Conservation (phyloP, 2,888 invertebrate species). For the Megaustenia siamemsis region DNA sequence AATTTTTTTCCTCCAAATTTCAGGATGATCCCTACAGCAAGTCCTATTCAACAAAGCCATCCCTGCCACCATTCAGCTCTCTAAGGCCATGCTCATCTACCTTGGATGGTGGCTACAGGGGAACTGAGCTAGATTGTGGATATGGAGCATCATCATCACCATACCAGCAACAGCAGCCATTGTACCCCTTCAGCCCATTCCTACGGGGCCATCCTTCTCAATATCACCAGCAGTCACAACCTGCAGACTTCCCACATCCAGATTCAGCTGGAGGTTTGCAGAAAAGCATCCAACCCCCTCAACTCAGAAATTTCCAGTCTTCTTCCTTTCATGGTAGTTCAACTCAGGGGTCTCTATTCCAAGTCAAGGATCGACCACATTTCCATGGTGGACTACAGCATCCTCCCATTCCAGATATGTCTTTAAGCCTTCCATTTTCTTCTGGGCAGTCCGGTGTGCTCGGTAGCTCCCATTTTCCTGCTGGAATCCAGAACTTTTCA, state of each 20-base stretch:
- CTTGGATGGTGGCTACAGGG: background rate
- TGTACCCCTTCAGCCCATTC: background rate
- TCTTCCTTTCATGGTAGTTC: background rate
- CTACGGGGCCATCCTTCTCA: background rate
- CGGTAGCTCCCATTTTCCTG: background rate
- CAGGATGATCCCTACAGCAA: conserved; percentile 42
- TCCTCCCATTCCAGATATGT: conserved; percentile 29
- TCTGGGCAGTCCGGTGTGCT: background rate
- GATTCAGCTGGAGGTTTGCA: background rate
- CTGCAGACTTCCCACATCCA: background rate
- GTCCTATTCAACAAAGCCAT: background rate
- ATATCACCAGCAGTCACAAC: background rate
- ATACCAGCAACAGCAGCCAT: conserved; percentile 26
- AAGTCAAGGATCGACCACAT: background rate
- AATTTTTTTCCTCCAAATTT: conserved; percentile 7
- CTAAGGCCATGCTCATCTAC: conserved; percentile 18
- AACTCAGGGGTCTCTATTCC: conserved; percentile 4
- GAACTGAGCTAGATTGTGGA: background rate
- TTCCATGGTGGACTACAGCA: background rate
- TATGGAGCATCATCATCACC: background rate
- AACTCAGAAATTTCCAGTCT: background rate
- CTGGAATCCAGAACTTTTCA: conserved; percentile 16
- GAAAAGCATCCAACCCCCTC: background rate
- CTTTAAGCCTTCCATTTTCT: conserved; percentile 33
- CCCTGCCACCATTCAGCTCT: conserved; percentile 50